Evolutionary conservation across 2,797 vertebrate species (phyloP).

Genomic region (Aulostomus chinensis): DNA sequence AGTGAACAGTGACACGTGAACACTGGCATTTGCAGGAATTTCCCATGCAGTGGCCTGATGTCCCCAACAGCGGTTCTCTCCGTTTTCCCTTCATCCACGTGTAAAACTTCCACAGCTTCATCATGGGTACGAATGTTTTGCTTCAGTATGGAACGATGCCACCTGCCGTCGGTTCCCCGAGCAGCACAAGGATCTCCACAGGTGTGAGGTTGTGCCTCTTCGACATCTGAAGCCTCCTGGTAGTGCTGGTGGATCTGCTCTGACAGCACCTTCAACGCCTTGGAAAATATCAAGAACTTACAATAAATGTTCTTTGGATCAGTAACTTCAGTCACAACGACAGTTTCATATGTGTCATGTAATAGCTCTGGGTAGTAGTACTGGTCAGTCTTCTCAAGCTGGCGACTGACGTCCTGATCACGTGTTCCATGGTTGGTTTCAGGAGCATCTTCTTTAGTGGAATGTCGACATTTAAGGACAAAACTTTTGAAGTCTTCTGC

Average conservation of each 20-base stretch:
- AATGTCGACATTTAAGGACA: constrained; percentile 57
- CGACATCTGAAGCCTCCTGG: constrained; percentile 34
- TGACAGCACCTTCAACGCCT: constrained; percentile 80
- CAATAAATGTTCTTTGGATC: constrained; percentile 85
- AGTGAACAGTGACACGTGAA: constrained; percentile 86
- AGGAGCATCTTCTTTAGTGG: constrained; percentile 7
- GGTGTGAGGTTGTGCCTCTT: constrained; percentile 50
- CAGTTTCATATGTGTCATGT: constrained; percentile 76
- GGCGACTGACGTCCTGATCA: constrained; percentile 8
- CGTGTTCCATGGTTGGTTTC: constrained; percentile 9
- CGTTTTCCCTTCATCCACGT: constrained; percentile 87
- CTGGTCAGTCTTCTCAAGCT: constrained; percentile 40
- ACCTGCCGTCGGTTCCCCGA: constrained; percentile 81
- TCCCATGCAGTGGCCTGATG: constrained; percentile 75
- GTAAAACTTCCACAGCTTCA: constrained; percentile 77
- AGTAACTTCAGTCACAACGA: constrained; percentile 84
- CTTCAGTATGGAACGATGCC: constrained; percentile 82
- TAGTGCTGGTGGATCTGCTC: constrained; percentile 79
- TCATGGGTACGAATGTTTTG: constrained; percentile 38
- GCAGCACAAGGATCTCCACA: constrained; percentile 86
- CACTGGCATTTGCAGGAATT: constrained; percentile 88
- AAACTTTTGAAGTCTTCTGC: constrained; percentile 67
- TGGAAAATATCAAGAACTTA: constrained; percentile 84
- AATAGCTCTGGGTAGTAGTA: constrained; percentile 87
- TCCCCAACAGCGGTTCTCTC: constrained; percentile 77